phyloP scores from a whole-genome alignment of 2,113 vertebrate genomes.

The Phodopus roborovskii region DNA sequence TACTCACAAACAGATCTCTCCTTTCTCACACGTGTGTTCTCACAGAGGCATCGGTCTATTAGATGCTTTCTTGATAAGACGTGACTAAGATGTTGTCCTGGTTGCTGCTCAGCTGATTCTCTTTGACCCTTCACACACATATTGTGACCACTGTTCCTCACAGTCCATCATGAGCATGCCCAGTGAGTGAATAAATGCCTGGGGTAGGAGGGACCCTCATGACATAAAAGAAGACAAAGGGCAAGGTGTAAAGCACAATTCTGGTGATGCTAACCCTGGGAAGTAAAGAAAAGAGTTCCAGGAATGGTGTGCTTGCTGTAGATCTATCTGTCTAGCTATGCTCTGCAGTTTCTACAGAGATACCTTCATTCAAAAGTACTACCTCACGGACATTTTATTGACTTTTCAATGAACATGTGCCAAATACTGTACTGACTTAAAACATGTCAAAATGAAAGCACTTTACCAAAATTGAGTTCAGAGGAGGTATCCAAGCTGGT shows the following conservation, averaged over 20 bases:
- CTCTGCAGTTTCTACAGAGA: neutral
- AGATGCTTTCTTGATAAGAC: neutral
- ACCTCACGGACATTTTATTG: neutral
- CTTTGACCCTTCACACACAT: neutral
- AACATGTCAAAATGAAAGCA: neutral
- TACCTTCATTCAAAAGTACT: neutral
- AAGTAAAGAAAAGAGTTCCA: too few species aligned
- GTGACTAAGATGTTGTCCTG: too few species aligned
- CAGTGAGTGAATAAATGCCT: neutral
- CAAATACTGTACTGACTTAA: neutral
- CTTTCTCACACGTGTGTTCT: neutral
- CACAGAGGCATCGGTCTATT: neutral
- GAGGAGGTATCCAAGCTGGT: neutral
- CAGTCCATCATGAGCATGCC: accelerated
- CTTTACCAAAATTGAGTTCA: neutral
- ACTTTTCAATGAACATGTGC: neutral
- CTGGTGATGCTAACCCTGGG: neutral
- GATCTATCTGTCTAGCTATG: neutral
- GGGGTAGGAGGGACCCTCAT: neutral
- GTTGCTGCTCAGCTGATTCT: neutral
- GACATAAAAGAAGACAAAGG: neutral
- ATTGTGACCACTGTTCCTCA: neutral
- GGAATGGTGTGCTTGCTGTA: neutral
- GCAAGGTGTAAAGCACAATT: neutral
- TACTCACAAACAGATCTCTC: neutral